Conservation (phyloP, 2,113 vertebrate genomes). For the Prietella phreatophila region DNA sequence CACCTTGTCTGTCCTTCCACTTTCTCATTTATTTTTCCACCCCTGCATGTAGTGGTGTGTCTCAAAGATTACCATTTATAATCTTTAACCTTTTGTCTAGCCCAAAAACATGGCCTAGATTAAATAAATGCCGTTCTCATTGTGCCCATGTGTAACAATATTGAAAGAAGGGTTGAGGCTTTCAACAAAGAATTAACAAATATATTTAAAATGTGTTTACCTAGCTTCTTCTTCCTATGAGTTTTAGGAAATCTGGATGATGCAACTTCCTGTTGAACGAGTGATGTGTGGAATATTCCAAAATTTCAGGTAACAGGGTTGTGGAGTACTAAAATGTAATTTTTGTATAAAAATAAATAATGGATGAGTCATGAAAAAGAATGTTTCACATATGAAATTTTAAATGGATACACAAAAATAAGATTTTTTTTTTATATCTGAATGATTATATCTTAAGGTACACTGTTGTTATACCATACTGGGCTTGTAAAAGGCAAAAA, state of each 20-base stretch:
- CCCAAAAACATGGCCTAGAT: neutral
- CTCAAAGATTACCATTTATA: neutral
- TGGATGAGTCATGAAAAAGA: neutral
- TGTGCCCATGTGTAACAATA: neutral
- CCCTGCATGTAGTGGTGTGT: neutral
- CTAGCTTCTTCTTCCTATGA: neutral
- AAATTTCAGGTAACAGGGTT: neutral
- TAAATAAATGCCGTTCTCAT: neutral
- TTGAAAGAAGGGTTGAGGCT: neutral
- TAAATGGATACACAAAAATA: neutral
- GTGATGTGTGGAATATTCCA: neutral
- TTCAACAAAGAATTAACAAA: neutral
- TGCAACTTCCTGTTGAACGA: neutral
- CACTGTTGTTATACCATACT: neutral
- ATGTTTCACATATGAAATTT: neutral
- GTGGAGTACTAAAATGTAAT: neutral
- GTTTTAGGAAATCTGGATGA: neutral
- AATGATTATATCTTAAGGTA: neutral
- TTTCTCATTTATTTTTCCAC: neutral
- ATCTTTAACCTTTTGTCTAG: neutral
- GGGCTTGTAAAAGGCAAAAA: neutral
- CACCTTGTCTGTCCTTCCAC: neutral
- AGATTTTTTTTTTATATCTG: no score
- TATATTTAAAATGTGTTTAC: neutral
- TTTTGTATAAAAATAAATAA: neutral